Conservation (phyloP, 2,888 invertebrate genomes). For the Acheta domesticus region DNA sequence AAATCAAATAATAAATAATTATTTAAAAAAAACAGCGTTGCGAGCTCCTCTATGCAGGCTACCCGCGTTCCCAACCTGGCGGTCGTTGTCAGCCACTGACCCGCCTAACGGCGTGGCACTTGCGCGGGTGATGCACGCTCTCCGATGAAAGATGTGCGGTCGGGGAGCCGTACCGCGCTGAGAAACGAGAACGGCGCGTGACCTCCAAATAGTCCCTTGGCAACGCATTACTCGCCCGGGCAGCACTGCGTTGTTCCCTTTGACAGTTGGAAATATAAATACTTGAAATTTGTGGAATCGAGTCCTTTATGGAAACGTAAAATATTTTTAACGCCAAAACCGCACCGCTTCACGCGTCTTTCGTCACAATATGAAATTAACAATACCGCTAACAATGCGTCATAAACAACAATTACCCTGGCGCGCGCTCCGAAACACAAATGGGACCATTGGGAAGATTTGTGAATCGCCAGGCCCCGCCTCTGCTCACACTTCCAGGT, state of each 20-base stretch:
- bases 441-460: neutral
- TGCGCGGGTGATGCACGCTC: too few species aligned
- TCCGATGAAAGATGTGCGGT: too few species aligned
- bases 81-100: too few species aligned
- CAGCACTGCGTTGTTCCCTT: neutral
- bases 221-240: neutral
- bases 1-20: too few species aligned
- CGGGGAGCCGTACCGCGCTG: too few species aligned
- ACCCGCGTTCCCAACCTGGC: too few species aligned
- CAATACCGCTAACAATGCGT: neutral
- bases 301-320: slow-evolving; percentile 5
- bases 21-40: too few species aligned
- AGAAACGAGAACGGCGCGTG: neutral
- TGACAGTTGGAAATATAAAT: neutral
- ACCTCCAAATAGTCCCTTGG: neutral
- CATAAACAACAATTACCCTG: neutral
- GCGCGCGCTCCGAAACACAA: neutral
- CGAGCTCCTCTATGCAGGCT: too few species aligned
- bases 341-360: neutral
- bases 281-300: neutral
- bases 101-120: too few species aligned
- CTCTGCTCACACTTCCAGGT: slow-evolving; percentile 1
- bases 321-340: neutral
- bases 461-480: neutral
- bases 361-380: slow-evolving; percentile 18